phyloP scores from a whole-genome alignment of 1,140 invertebrate genomes.

The Cydia amplana region DNA sequence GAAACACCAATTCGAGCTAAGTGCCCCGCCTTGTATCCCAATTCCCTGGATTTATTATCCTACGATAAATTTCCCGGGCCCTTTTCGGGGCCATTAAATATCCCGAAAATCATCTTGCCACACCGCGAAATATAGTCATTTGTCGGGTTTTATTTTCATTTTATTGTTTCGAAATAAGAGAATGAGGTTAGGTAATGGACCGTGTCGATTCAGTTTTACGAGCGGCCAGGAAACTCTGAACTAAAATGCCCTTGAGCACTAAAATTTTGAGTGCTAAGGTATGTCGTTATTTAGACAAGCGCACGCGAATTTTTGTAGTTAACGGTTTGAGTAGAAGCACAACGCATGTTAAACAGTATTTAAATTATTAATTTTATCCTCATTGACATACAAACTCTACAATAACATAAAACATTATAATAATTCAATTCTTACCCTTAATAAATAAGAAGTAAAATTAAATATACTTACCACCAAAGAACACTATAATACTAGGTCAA shows the following conservation, averaged over 20 bases:
- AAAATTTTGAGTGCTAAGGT: slow-evolving; percentile 9
- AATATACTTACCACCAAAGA: no score
- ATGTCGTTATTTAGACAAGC: not conserved
- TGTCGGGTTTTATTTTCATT: slow-evolving; percentile 21
- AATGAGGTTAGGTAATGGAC: slow-evolving; percentile 13
- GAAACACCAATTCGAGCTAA: slow-evolving; percentile 39
- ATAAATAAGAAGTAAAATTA: no score
- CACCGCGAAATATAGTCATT: slow-evolving; percentile 29
- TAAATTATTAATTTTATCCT: no score
- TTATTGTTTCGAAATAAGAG: slow-evolving; percentile 18
- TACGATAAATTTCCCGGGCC: slow-evolving; percentile 41
- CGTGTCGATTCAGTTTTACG: slow-evolving; percentile 6
- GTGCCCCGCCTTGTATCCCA: slow-evolving; percentile 43
- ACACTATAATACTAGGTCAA: no score
- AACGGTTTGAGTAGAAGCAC: no score
- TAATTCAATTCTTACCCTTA: no score
- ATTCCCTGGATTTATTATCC: slow-evolving; percentile 41
- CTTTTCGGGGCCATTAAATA: slow-evolving; percentile 46
- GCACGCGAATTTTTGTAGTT: no score
- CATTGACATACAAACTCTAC: no score
- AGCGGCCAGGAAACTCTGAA: not conserved
- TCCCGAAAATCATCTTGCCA: slow-evolving; percentile 42
- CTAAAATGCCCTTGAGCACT: not conserved
- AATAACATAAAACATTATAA: no score
- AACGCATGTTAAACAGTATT: no score